phyloP scores from a whole-genome alignment of 2,888 invertebrate genomes.

The Odontocerum albicorne region DNA sequence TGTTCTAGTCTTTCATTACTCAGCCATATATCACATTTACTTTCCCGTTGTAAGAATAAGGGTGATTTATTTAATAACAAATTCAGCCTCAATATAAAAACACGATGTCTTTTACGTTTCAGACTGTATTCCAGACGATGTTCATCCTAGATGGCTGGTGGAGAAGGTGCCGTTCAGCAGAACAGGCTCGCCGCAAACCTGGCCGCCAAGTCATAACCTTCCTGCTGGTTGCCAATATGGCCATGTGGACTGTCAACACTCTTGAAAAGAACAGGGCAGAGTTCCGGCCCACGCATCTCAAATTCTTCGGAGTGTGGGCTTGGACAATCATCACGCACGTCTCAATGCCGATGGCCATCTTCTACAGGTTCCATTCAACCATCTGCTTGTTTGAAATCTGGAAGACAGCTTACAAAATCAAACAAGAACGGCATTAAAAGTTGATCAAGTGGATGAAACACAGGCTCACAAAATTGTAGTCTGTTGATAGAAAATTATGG shows the following conservation, averaged over 20 bases:
- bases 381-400: constrained; percentile 92
- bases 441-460: no score
- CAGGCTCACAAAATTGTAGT: no score
- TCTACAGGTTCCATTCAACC: constrained; percentile 89
- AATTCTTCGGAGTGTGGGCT: constrained; percentile 83
- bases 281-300: constrained; percentile 77
- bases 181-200: constrained; percentile 74
- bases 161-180: constrained; percentile 70
- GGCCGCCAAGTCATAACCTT: constrained; percentile 86
- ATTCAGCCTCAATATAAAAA: no score
- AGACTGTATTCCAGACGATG: constrained; percentile 76
- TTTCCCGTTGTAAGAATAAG: no score
- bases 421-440: no score
- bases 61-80: no score
- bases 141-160: constrained; percentile 77
- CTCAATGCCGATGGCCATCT: constrained; percentile 86
- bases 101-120: constrained; percentile 39
- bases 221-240: constrained; percentile 77
- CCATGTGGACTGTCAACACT: constrained; percentile 85
- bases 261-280: constrained; percentile 81
- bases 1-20: no score
- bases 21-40: no score
- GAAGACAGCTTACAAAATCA: constrained; percentile 85
- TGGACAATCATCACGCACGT: constrained; percentile 92
- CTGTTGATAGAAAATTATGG: no score